Conservation (phyloP, 1,140 invertebrate genomes). For the Achroia grisella region DNA sequence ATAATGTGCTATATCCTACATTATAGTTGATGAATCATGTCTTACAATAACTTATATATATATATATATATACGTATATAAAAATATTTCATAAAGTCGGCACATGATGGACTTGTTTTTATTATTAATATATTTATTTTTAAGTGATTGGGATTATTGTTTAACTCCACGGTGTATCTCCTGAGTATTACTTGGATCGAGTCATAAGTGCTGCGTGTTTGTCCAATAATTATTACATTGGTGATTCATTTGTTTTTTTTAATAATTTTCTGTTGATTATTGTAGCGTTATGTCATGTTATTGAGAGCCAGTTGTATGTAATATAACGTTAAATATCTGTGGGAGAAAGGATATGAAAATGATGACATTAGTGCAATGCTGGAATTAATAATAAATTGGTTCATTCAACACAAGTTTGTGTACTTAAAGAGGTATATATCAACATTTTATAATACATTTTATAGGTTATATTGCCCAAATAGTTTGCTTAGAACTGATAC, state of each 20-base stretch:
- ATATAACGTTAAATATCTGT: no score
- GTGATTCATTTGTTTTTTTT: constrained; percentile 30
- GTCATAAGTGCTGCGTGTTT: constrained; percentile 11
- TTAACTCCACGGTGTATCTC: no score
- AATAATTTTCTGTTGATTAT: constrained; percentile 38
- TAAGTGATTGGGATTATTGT: constrained; percentile 39
- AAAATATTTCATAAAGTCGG: constrained; percentile 10
- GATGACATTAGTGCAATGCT: no score
- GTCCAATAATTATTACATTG: constrained; percentile 15
- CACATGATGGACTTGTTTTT: constrained; percentile 48
- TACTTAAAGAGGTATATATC: no score
- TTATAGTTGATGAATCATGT: constrained; percentile 12
- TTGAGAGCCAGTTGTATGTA: not conserved
- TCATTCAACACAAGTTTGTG: no score
- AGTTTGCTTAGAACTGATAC: no score
- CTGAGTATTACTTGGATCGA: no score
- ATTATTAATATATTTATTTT: constrained; percentile 43
- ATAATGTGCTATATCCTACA: constrained; percentile 64
- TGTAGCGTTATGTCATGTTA: constrained; percentile 13
- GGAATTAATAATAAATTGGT: no score
- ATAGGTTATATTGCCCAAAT: no score
- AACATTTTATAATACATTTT: no score
- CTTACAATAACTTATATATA: not conserved
- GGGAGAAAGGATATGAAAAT: no score
- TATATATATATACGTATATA: constrained; percentile 9